Base-by-base conservation (phyloP, 2,888 invertebrate genomes). In the Tenthredo distinguenda region DNA sequence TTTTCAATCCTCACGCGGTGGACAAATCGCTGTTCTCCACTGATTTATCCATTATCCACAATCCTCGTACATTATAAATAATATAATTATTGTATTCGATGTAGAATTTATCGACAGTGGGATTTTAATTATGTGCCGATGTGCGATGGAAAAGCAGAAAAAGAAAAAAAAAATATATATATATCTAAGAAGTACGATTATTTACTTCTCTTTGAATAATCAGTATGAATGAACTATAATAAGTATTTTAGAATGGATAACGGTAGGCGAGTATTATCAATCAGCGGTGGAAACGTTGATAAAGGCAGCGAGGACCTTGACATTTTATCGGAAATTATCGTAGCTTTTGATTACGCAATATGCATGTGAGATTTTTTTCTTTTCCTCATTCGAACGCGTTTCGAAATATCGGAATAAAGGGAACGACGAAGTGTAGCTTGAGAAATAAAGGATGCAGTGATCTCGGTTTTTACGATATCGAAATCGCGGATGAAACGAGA, bases 281-380 rank as follows among this genome's bases (percentile, higher is more conserved):
- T 55, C 6, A 5, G 55, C 7, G 6, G 6, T n/a, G 7, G n/a
- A 7, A 55, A n/a, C 55, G 55, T n/a, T 1, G 55, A n/a, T 7
- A 55, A 55, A 55, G 55, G 7, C n/a, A n/a, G n/a, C n/a, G 6
- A n/a, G n/a, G n/a, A 55, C 55, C 55, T 55, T 55, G 55, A 55
- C 55, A 55, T 55, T 55, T 55, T n/a, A 55, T 55, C 55, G n/a
- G n/a, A 55, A n/a, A 55, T 55, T 55, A 55, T 55, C 55, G n/a
- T n/a, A 55, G 55, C 55, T 2, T 55, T 55, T 55, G 55, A 55
- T 55, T 55, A 55, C 7, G 7, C n/a, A n/a, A n/a, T 55, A 55
- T n/a, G 7, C n/a, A n/a, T n/a, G n/a, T n/a, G 6, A 55, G n/a
- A 55, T 55, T 55, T 50, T 50, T 50, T n/a, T 50, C n/a, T 50